These are phyloP conservation scores for Phymorhynchus buccinoides DNA, from an alignment of 1,140 invertebrate species.

Conservation along the genomic window DNA sequence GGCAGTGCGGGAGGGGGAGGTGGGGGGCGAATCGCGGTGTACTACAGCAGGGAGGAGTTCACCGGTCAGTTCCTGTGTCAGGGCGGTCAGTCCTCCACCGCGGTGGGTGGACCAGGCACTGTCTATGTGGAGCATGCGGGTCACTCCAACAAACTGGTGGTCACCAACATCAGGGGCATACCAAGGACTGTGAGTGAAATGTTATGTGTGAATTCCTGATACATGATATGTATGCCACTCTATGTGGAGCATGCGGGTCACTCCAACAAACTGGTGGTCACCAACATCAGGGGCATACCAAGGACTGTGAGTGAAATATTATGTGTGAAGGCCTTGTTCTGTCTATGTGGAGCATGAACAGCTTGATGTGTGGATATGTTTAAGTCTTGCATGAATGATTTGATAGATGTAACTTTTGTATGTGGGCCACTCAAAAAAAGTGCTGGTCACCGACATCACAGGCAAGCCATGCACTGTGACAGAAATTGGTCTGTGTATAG, in stretches of 20 bases:
- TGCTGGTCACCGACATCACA: slow-evolving; percentile 13
- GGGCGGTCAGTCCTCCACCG: slow-evolving; percentile 51
- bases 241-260: slow-evolving; percentile 48
- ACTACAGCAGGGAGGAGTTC: slow-evolving; percentile 51
- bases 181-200: slow-evolving; percentile 22
- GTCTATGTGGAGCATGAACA: slow-evolving; percentile 53
- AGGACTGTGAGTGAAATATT: not conserved
- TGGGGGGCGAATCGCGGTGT: slow-evolving; percentile 59
- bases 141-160: slow-evolving; percentile 34
- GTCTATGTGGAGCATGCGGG: slow-evolving; percentile 50
- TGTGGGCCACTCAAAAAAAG: slow-evolving; percentile 37
- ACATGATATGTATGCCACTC: no score
- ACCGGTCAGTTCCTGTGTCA: slow-evolving; percentile 51
- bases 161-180: slow-evolving; percentile 21
- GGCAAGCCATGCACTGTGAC: slow-evolving; percentile 29
- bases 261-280: slow-evolving; percentile 29
- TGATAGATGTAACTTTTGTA: no score
- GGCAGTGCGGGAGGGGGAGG: slow-evolving; percentile 55
- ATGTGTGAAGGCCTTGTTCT: no score
- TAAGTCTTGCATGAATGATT: no score
- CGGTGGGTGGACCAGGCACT: slow-evolving; percentile 57
- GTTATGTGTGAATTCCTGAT: not conserved
- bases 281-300: slow-evolving; percentile 18
- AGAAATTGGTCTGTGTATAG: no score
- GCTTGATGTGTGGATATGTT: no score